Evolutionary conservation across 2,888 invertebrate genomes (phyloP).

Genomic region (Acanthosepion lycidas): DNA sequence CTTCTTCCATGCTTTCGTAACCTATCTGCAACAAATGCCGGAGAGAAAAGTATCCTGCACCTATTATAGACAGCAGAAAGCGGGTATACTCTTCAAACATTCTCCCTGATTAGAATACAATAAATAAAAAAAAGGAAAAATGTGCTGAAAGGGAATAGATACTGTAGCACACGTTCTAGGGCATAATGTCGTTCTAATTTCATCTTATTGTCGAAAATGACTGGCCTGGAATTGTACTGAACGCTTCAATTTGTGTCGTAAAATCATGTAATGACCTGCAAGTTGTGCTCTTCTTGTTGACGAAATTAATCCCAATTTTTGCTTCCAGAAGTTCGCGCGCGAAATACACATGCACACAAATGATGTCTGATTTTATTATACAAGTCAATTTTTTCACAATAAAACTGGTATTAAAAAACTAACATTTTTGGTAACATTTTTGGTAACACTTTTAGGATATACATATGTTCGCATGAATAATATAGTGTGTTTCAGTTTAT

Average conservation of each 20-base stretch:
- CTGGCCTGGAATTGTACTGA: not conserved
- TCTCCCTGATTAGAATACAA: not conserved
- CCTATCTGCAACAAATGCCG: not conserved
- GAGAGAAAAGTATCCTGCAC: not conserved
- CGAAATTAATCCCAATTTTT: not conserved
- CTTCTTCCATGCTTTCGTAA: not conserved
- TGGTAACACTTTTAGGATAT: too few species aligned
- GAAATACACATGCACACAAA: not conserved
- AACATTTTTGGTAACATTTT: too few species aligned
- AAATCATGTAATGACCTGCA: not conserved
- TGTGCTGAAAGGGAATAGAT: not conserved
- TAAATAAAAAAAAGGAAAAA: not conserved
- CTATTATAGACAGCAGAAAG: not conserved
- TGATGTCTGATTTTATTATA: too few species aligned
- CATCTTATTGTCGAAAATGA: not conserved
- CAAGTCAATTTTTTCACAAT: too few species aligned
- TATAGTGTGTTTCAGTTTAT: too few species aligned
- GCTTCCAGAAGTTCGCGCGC: not conserved
- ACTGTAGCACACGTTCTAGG: not conserved
- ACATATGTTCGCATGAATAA: too few species aligned
- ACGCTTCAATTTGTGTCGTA: not conserved
- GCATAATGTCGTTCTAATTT: not conserved
- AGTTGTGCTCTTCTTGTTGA: not conserved
- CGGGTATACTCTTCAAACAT: not conserved
- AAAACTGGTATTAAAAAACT: too few species aligned